Evolutionary conservation across 2,797 vertebrate species (phyloP).

Genomic region (Megaceryle alcyon): DNA sequence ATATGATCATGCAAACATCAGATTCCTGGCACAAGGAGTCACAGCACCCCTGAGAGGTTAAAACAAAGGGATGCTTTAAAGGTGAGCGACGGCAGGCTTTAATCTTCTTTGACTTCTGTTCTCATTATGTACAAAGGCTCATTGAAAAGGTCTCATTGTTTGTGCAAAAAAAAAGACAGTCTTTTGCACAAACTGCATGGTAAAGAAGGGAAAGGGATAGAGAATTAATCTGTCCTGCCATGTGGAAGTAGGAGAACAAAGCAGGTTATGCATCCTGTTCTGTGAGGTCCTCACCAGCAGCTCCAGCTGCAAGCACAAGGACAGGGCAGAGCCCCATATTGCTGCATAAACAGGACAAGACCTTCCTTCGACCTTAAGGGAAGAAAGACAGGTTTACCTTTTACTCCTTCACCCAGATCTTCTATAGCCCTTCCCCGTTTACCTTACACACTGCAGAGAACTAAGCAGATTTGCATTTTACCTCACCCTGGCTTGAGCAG

Average conservation of each 20-base stretch:
- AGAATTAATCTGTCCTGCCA: not conserved
- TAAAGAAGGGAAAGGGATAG: not conserved
- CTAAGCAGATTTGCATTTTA: not conserved
- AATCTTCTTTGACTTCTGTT: slow-evolving; percentile 4
- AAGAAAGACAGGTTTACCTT: not conserved
- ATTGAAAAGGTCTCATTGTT: slow-evolving; percentile 1
- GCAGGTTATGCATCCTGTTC: not conserved
- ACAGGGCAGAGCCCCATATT: not conserved
- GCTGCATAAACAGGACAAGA: not conserved
- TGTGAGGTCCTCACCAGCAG: not conserved
- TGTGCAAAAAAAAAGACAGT: not conserved
- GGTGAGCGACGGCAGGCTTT: slow-evolving; percentile 25
- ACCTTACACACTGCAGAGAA: not conserved
- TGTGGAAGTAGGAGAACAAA: not conserved
- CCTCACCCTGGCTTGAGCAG: not conserved
- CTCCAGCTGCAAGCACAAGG: not conserved
- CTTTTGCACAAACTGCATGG: not conserved
- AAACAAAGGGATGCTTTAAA: slow-evolving; percentile 57
- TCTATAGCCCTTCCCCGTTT: not conserved
- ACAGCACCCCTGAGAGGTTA: slow-evolving; percentile 16
- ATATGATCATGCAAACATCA: slow-evolving; percentile 29
- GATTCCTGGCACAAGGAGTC: not conserved
- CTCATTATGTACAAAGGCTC: not conserved
- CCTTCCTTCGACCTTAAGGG: not conserved
- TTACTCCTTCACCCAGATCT: not conserved